Conservation (phyloP, 2,797 vertebrate species). For the Mormyrops attenuatus region DNA sequence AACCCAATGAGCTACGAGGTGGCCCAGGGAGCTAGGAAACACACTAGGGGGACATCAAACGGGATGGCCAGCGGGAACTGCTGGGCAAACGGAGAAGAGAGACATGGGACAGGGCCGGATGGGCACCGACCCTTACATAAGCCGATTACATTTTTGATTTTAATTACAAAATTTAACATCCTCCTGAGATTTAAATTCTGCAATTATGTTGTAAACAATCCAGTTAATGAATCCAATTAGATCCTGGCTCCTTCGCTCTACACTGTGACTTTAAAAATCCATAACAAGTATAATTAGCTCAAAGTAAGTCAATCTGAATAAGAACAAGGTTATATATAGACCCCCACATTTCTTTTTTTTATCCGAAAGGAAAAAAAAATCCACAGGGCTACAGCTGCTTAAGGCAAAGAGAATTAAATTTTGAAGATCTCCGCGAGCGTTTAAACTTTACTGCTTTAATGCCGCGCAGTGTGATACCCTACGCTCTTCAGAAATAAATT, state of each 20-base stretch:
- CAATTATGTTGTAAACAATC: background rate
- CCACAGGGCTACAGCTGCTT: background rate
- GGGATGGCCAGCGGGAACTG: background rate
- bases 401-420: conserved; percentile 4
- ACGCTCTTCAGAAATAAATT: background rate
- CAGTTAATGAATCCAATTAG: conserved; percentile 15
- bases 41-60: background rate
- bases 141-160: background rate
- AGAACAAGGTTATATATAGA: background rate
- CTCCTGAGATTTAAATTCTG: background rate
- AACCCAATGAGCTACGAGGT: background rate
- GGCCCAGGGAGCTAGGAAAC: background rate
- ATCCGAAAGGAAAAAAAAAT: background rate
- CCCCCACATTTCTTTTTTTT: conserved; percentile 7
- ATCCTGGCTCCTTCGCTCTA: background rate
- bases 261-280: conserved; percentile 12
- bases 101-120: background rate
- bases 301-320: conserved; percentile 9
- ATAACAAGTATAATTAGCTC: conserved; percentile 12
- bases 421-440: background rate
- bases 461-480: background rate
- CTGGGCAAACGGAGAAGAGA: background rate
- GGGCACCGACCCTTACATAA: background rate
- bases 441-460: conserved; percentile 11
- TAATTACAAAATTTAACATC: background rate